Conservation (phyloP, 92 coral and sea anemone species). For the Montipora capitata region DNA sequence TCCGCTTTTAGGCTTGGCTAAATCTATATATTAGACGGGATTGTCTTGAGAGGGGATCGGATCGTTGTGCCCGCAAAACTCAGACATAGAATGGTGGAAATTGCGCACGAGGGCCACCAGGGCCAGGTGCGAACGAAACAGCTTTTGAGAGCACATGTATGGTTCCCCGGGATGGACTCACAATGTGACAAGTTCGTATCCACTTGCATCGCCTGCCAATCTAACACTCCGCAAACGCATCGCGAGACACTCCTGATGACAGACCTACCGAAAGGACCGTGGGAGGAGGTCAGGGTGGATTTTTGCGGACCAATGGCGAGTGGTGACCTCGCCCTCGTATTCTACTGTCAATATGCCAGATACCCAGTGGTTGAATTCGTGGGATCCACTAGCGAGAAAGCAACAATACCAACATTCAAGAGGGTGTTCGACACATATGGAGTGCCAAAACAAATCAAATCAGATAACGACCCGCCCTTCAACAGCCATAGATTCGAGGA, state of each 20-base stretch:
- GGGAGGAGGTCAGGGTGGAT: no score
- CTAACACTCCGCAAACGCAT: no score
- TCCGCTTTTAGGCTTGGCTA: no score
- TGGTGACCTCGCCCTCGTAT: neutral
- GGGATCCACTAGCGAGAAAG: conserved; percentile 21
- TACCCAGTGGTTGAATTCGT: conserved; percentile 20
- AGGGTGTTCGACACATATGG: conserved; percentile 21
- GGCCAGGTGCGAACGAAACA: conserved; percentile 28
- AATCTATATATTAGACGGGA: no score
- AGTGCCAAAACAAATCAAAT: conserved; percentile 5
- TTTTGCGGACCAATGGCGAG: no score
- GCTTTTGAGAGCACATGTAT: conserved; percentile 61
- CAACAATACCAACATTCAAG: conserved; percentile 6
- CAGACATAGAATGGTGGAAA: conserved; percentile 20
- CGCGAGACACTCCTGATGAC: no score
- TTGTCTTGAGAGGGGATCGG: conserved; percentile 18
- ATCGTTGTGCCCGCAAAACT: conserved; percentile 29
- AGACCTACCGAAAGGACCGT: no score
- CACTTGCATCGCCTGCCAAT: conserved; percentile 15
- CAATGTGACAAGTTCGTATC: conserved; percentile 57
- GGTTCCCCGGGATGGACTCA: conserved; percentile 73
- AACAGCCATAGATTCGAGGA: neutral
- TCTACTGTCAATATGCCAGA: conserved; percentile 21
- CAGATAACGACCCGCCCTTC: conserved; percentile 23
- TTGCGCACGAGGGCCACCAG: conserved; percentile 34